These are phyloP conservation scores for Chrysolina americana DNA, from an alignment of 2,888 invertebrate genomes.

Conservation along the genomic window DNA sequence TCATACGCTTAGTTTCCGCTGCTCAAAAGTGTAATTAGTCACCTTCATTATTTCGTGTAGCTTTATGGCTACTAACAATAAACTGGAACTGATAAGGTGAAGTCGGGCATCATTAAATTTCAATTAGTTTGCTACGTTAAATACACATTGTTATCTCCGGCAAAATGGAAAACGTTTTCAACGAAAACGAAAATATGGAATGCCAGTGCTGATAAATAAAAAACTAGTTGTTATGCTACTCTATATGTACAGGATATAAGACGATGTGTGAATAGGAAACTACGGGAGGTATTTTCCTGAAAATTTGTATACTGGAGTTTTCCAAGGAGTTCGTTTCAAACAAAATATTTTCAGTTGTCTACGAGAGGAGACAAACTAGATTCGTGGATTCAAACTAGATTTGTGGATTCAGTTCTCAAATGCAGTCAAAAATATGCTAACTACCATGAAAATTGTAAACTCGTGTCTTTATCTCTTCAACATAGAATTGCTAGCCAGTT, in stretches of 20 bases:
- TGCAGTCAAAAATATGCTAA: not conserved
- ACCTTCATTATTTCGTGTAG: not conserved
- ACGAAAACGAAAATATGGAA: not conserved
- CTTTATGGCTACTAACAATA: not conserved
- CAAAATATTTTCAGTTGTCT: too few species aligned
- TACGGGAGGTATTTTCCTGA: too few species aligned
- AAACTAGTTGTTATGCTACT: too few species aligned
- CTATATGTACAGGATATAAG: too few species aligned
- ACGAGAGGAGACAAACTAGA: too few species aligned
- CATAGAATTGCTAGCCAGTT: too few species aligned
- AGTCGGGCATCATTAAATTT: conserved; percentile 12
- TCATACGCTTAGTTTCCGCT: not conserved
- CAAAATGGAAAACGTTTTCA: not conserved
- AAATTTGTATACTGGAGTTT: too few species aligned
- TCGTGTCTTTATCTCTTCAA: not conserved
- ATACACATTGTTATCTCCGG: not conserved
- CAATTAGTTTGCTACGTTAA: not conserved
- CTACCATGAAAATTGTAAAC: not conserved
- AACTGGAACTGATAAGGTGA: not conserved
- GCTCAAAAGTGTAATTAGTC: not conserved
- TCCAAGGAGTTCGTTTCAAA: too few species aligned
- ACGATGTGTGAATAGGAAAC: too few species aligned
- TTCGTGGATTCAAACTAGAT: too few species aligned
- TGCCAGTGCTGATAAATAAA: too few species aligned
- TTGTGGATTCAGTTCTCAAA: not conserved